A percentile compares a stretch with the other conserved stretches of the same genome.
phyloP scores from a whole-genome alignment of 2,888 invertebrate genomes.

The Hypercompe scribonia region DNA sequence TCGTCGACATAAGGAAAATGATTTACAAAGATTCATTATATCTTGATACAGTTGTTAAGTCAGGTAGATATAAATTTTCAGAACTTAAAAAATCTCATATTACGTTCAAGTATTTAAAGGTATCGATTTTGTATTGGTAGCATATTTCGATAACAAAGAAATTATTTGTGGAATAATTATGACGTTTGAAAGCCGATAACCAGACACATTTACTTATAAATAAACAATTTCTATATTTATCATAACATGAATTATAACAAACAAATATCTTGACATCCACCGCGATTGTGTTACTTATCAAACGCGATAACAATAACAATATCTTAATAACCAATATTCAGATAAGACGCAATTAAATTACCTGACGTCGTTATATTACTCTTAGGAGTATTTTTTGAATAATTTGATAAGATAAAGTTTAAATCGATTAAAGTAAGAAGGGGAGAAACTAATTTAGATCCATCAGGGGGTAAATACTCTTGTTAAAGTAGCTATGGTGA shows the following conservation, averaged over 20 bases:
- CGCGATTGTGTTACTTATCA: conserved; percentile 7
- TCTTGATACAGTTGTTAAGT: too few relatives aligned
- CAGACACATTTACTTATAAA: not conserved
- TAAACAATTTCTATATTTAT: conserved; percentile 38
- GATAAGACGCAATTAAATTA: conserved; percentile 5
- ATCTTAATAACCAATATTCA: not conserved
- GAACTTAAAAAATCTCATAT: too few relatives aligned
- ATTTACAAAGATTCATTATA: too few relatives aligned
- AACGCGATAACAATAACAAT: conserved; percentile 4
- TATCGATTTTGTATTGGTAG: not conserved
- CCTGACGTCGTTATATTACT: not conserved
- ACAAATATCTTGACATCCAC: not conserved
- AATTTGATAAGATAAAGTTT: not conserved
- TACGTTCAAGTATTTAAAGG: not conserved
- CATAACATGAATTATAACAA: conserved; percentile 23
- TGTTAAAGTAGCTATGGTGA: not conserved
- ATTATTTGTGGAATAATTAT: not conserved
- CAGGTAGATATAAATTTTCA: too few relatives aligned
- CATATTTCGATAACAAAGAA: not conserved
- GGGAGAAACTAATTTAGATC: not conserved
- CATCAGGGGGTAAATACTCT: not conserved
- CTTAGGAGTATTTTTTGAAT: not conserved
- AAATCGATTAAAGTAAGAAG: not conserved
- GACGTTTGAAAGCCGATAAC: not conserved
- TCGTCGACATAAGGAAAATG: too few relatives aligned